Base-by-base conservation (phyloP, 2,113 vertebrate genomes). In the Struthio camelus region DNA sequence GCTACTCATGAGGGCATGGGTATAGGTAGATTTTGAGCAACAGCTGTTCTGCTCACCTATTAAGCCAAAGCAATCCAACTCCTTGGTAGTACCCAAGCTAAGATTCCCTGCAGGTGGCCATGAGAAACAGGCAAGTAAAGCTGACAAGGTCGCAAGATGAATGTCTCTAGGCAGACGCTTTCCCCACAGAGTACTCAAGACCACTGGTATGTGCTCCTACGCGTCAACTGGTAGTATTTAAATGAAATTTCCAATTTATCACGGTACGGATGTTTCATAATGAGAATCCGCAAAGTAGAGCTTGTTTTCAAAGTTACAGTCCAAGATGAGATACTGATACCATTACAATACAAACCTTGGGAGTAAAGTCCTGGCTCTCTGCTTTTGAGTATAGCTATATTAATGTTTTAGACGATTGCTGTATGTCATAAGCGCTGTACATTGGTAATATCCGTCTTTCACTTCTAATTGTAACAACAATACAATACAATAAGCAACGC, bases 261-360 rank as follows among this genome's bases (percentile, higher is more conserved):
- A 34, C 58, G 24, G 25, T 14, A 44, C 6, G 22, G 28, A 24
- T 18, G 34, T 10, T 61, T 53, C 34, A 6, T 11, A 40, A 20
- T 3, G 9, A 79, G 85, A 59, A 25, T 10, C 10, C 65, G 53
- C 22, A 25, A 66, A 40, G 51, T 15, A n/a, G 23, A 88, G n/a
- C 58, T 44, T 2, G 50, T 58, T 20, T 79, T 40, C 34, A 18
- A 40, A 46, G 30, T 53, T 20, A 66, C 1, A 0, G 30, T 14
- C 50, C 36, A 24, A 54, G 65, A 28, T 1, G 2, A 0, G 1
- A 44, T 13, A 50, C 9, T 0, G 4, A 18, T 14, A 16, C 17
- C 56, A 8, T 25, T 20, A 22, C n/a, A 24, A 38, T 15, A 13
- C 38, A 34, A 59, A 71, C 16, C 32, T 3, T 9, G 32, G 62